Evolutionary conservation across 2,113 vertebrate genomes (phyloP).

Genomic region (Ia io): DNA sequence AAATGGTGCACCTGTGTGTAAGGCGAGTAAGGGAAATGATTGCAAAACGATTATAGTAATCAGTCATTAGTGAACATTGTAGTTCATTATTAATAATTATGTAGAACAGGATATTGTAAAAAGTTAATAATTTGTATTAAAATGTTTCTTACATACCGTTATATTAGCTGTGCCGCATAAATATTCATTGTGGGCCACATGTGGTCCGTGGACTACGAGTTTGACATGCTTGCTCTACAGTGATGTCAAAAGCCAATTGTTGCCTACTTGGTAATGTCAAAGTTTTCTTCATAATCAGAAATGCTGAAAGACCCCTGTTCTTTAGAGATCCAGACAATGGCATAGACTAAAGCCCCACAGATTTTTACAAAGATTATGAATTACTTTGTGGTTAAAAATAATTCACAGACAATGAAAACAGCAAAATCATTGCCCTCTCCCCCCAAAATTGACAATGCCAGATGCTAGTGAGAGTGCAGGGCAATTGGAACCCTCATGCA

Average conservation of each 20-base stretch:
- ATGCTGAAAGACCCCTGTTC: not conserved
- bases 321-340: not conserved
- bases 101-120: no score
- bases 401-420: not conserved
- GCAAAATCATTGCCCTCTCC: not conserved
- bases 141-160: no score
- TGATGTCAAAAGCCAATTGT: not conserved
- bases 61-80: no score
- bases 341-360: not conserved
- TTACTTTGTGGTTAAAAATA: not conserved
- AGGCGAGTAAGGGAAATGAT: no score
- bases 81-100: no score
- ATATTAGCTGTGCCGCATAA: no score
- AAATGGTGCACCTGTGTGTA: no score
- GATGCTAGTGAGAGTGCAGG: not conserved
- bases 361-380: not conserved
- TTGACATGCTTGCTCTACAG: no score
- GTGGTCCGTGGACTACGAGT: no score
- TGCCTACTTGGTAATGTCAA: not conserved
- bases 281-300: slow-evolving; percentile 16
- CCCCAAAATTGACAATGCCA: not conserved
- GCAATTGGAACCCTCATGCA: not conserved
- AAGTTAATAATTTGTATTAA: no score
- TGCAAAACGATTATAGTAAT: no score
- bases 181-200: no score